Conservation (phyloP, 2,888 invertebrate genomes). For the Amphimallon solstitiale region DNA sequence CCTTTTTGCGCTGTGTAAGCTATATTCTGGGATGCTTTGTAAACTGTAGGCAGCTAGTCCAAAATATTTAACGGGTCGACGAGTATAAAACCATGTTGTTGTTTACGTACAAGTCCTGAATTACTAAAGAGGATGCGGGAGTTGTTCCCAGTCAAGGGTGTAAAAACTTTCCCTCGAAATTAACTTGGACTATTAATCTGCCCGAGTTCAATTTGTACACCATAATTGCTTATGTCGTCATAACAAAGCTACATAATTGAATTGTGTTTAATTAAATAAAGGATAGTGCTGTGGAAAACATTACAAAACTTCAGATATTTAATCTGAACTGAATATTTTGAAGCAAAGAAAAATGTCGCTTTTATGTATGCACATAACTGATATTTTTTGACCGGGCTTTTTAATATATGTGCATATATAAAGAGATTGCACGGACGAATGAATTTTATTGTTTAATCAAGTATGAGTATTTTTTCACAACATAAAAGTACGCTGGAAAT, state of each 20-base stretch:
- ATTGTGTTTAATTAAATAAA: too few relatives aligned
- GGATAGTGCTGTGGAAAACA: too few relatives aligned
- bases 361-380: neutral
- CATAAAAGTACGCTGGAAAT: conserved; percentile 71
- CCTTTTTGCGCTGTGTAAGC: neutral
- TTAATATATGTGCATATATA: too few relatives aligned
- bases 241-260: too few relatives aligned
- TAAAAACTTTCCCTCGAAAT: conserved; percentile 11
- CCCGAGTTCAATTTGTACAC: conserved; percentile 15
- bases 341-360: neutral
- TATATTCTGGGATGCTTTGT: neutral
- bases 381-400: neutral
- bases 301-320: too few relatives aligned
- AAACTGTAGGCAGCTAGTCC: conserved; percentile 7
- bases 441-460: too few relatives aligned
- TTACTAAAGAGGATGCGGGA: conserved; percentile 3
- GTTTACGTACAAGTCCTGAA: conserved; percentile 2
- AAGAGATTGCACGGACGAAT: too few relatives aligned
- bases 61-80: conserved; percentile 14
- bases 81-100: conserved; percentile 8
- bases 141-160: neutral
- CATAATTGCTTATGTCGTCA: neutral
- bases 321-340: too few relatives aligned
- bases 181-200: conserved; percentile 9
- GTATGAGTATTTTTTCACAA: too few relatives aligned